These are phyloP conservation scores for Ispidina lecontei DNA, from an alignment of 2,797 vertebrate species.

Conservation along the genomic window DNA sequence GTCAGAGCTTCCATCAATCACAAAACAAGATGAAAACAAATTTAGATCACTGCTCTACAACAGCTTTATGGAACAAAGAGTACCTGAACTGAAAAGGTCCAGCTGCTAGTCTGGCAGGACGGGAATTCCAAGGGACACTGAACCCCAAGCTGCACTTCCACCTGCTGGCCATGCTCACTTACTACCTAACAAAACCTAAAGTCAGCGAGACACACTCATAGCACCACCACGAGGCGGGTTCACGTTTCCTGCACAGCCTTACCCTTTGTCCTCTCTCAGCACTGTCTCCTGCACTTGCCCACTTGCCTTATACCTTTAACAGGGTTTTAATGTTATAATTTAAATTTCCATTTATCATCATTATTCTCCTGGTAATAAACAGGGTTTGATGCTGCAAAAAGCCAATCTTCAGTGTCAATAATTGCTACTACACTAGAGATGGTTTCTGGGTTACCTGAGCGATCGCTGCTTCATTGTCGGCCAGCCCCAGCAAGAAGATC, in stretches of 20 bases:
- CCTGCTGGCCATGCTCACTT: background rate
- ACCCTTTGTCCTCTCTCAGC: background rate
- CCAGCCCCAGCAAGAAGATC: conserved; percentile 92
- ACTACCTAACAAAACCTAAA: background rate
- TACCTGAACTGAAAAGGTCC: background rate
- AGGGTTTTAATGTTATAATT: background rate
- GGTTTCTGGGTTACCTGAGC: conserved; percentile 83
- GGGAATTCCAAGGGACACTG: background rate
- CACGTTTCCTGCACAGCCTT: background rate
- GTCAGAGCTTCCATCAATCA: background rate
- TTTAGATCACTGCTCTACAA: background rate
- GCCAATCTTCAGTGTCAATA: background rate
- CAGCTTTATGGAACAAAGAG: background rate
- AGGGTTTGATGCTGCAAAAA: background rate
- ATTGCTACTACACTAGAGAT: background rate
- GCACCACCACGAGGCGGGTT: background rate
- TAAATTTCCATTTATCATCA: background rate
- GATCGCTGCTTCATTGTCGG: conserved; percentile 94
- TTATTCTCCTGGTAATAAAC: background rate
- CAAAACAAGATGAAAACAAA: background rate
- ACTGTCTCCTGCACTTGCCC: background rate
- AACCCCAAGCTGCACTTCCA: conserved; percentile 25
- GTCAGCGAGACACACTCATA: background rate
- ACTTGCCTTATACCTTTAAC: background rate
- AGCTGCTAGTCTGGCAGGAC: background rate